Percentiles rank a stretch among this genome's conserved stretches.
phyloP scores from a whole-genome alignment of 2,797 vertebrate genomes.

The Labeo calbasu region DNA sequence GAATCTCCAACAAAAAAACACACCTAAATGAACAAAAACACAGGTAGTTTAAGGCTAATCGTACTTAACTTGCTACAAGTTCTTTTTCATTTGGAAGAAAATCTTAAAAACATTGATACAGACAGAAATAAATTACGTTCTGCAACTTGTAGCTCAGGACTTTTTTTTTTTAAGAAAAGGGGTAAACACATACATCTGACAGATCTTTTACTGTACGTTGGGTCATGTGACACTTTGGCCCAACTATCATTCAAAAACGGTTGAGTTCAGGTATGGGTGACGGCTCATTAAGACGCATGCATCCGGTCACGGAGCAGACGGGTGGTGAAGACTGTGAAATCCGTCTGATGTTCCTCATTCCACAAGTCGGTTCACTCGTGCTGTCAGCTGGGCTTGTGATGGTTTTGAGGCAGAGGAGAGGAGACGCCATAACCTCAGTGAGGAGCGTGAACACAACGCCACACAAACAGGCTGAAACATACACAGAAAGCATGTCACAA shows the following conservation, averaged over 20 bases:
- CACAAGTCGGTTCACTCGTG: slow-evolving; percentile 29
- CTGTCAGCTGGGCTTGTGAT: slow-evolving; percentile 35
- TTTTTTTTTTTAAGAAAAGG: neutral
- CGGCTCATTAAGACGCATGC: slow-evolving; percentile 59
- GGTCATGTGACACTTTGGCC: neutral
- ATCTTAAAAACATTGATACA: slow-evolving; percentile 63
- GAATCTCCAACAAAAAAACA: slow-evolving; percentile 51
- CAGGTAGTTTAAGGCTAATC: slow-evolving; percentile 79
- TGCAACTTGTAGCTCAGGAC: slow-evolving; percentile 58
- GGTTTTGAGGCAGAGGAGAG: slow-evolving; percentile 51
- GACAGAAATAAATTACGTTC: slow-evolving; percentile 57
- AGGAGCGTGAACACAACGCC: slow-evolving; percentile 92
- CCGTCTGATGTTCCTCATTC: slow-evolving; percentile 62
- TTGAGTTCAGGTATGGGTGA: slow-evolving; percentile 39
- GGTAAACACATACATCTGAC: slow-evolving; percentile 37
- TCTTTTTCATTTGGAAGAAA: slow-evolving; percentile 59
- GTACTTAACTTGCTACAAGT: slow-evolving; percentile 77
- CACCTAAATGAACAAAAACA: slow-evolving; percentile 60
- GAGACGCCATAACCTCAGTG: slow-evolving; percentile 77
- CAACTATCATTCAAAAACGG: slow-evolving; percentile 29
- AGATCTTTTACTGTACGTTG: slow-evolving; percentile 3
- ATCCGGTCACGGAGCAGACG: slow-evolving; percentile 73
- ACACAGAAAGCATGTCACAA: neutral
- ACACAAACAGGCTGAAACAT: slow-evolving; percentile 89
- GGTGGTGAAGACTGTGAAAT: slow-evolving; percentile 54